Conservation (phyloP, 2,797 vertebrate species). For the Trematomus bernacchii region DNA sequence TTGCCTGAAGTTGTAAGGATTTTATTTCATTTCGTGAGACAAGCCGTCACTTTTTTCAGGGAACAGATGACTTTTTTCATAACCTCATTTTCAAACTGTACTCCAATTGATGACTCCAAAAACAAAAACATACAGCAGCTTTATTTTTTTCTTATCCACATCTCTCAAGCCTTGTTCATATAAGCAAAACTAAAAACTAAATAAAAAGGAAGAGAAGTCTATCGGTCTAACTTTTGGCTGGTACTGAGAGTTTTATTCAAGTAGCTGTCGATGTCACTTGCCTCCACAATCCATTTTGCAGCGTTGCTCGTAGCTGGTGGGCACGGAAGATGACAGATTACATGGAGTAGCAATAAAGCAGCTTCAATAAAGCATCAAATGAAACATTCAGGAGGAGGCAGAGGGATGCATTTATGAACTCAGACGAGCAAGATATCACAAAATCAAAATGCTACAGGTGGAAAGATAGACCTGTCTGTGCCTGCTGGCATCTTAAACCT, state of each 20-base stretch:
- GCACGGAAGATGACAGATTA: slow-evolving; percentile 39
- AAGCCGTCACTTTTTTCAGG: not conserved
- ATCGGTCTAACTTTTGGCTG: slow-evolving; percentile 3
- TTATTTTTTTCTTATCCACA: not conserved
- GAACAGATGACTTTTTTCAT: not conserved
- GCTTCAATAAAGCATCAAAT: slow-evolving; percentile 39
- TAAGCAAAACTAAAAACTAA: not conserved
- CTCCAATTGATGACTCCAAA: not conserved
- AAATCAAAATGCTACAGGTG: slow-evolving; percentile 11
- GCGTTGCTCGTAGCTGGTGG: slow-evolving; percentile 2
- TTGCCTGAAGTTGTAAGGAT: not conserved
- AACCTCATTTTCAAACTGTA: not conserved
- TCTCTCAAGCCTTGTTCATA: not conserved
- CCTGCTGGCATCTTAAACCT: not conserved
- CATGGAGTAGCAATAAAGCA: slow-evolving; percentile 20
- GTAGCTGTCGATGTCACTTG: slow-evolving; percentile 31
- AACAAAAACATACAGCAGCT: not conserved
- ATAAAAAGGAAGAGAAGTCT: not conserved
- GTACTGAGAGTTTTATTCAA: slow-evolving; percentile 30
- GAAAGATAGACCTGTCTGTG: not conserved
- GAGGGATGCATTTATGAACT: not conserved
- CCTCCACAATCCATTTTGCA: slow-evolving; percentile 36
- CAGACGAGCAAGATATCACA: slow-evolving; percentile 6
- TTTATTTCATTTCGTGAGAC: not conserved
- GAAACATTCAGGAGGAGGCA: slow-evolving; percentile 4